These are phyloP conservation scores for Gymnocephalus cernua DNA, from an alignment of 2,113 vertebrate genomes.

Conservation along the genomic window DNA sequence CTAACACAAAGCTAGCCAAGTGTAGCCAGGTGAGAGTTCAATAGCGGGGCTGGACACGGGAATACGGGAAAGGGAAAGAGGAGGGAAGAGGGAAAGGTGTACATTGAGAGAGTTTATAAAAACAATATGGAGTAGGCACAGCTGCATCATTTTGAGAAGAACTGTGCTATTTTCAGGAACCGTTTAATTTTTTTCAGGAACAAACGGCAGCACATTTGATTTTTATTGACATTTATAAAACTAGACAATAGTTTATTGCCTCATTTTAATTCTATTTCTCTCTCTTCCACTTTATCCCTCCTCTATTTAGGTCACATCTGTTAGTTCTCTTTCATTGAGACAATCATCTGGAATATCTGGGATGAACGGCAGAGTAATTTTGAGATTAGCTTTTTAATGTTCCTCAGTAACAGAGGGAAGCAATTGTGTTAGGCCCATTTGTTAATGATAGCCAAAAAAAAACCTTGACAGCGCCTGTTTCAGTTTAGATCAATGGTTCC, in stretches of 20 bases:
- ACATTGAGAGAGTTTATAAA: background rate
- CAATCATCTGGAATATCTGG: conserved; percentile 75
- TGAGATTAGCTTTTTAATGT: conserved; percentile 80
- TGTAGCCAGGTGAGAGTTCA: conserved; percentile 60
- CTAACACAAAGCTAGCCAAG: conserved; percentile 44
- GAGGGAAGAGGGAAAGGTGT: background rate
- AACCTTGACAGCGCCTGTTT: conserved; percentile 35
- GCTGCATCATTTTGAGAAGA: background rate
- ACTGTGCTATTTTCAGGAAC: background rate
- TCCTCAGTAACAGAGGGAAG: conserved; percentile 69
- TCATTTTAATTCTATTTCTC: background rate
- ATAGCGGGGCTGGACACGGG: conserved; percentile 33
- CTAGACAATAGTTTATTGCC: background rate
- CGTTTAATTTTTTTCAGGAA: background rate
- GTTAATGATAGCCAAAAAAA: conserved; percentile 71
- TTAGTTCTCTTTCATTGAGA: conserved; percentile 67
- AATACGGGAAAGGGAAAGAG: conserved; percentile 3
- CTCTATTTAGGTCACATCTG: conserved; percentile 77
- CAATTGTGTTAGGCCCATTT: conserved; percentile 68
- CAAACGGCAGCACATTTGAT: background rate
- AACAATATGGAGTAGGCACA: background rate
- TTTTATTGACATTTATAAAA: background rate
- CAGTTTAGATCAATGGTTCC: conserved; percentile 20
- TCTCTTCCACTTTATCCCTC: conserved; percentile 1
- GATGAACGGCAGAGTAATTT: conserved; percentile 79